Conservation (phyloP, 2,113 vertebrate species). For the Esox niger region DNA sequence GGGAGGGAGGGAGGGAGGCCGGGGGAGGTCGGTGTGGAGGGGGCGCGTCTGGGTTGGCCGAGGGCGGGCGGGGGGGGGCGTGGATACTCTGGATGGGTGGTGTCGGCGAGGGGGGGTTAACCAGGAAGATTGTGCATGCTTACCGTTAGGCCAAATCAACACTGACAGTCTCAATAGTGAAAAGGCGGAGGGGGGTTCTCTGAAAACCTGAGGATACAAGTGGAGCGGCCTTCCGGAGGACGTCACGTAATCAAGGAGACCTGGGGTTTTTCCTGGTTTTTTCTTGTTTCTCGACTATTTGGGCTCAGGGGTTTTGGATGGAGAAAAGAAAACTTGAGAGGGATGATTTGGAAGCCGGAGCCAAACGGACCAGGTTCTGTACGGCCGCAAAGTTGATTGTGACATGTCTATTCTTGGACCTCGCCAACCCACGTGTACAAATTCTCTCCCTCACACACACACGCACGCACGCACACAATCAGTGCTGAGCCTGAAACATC, state of each 20-base stretch:
- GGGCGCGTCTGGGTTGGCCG: not conserved
- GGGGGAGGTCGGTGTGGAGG: constrained; percentile 6
- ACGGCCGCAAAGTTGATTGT: constrained; percentile 37
- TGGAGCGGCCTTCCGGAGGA: constrained; percentile 92
- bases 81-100: constrained; percentile 56
- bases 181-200: constrained; percentile 88
- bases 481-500: not conserved
- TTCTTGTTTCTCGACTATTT: not conserved
- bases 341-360: constrained; percentile 1
- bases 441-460: not conserved
- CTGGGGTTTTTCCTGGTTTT: not conserved
- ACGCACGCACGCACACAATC: not conserved
- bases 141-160: constrained; percentile 97
- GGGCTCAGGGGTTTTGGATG: constrained; percentile 52
- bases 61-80: constrained; percentile 36
- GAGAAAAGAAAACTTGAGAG: constrained; percentile 70
- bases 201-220: constrained; percentile 97
- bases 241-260: constrained; percentile 89
- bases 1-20: no score
- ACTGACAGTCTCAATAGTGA: constrained; percentile 98
- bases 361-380: not conserved
- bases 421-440: not conserved
- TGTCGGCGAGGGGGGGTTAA: constrained; percentile 80
- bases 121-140: constrained; percentile 92
- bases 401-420: constrained; percentile 28